A percentile compares a stretch with the other conserved stretches of the same genome.
Conservation (phyloP, 2,113 vertebrate genomes). For the Cynocephalus volans region DNA sequence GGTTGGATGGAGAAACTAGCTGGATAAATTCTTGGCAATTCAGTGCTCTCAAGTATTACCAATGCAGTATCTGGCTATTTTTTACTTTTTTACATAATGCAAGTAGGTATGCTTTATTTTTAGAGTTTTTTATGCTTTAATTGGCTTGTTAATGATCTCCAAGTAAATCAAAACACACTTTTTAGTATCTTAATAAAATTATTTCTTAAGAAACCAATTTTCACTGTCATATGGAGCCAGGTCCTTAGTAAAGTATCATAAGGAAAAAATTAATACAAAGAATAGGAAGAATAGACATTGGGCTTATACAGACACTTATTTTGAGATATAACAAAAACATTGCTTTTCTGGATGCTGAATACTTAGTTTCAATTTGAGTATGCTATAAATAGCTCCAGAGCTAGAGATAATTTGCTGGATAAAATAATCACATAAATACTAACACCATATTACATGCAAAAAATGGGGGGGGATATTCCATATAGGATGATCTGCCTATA, state of each 20-base stretch:
- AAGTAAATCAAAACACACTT: neutral
- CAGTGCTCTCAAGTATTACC: neutral
- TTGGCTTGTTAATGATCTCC: neutral
- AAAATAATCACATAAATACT: constrained; percentile 49
- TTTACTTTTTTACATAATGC: neutral
- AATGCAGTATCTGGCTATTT: neutral
- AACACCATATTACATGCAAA: neutral
- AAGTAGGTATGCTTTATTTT: neutral
- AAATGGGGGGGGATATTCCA: neutral
- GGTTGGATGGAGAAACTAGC: neutral
- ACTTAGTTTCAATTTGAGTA: constrained; percentile 36
- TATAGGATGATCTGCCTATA: neutral
- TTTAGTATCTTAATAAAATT: constrained; percentile 38
- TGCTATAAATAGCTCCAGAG: constrained; percentile 17
- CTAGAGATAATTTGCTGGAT: neutral
- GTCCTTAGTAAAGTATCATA: constrained; percentile 13
- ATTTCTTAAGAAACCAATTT: constrained; percentile 47
- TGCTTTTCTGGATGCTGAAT: constrained; percentile 49
- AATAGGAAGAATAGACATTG: neutral
- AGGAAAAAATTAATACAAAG: neutral
- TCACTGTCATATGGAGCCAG: neutral
- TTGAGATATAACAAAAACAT: neutral
- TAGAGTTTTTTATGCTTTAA: neutral
- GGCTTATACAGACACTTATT: neutral
- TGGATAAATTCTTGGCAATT: neutral